These are phyloP conservation scores for Tauraco hartlaubi DNA, from an alignment of 2,797 vertebrate genomes.

Conservation along the genomic window DNA sequence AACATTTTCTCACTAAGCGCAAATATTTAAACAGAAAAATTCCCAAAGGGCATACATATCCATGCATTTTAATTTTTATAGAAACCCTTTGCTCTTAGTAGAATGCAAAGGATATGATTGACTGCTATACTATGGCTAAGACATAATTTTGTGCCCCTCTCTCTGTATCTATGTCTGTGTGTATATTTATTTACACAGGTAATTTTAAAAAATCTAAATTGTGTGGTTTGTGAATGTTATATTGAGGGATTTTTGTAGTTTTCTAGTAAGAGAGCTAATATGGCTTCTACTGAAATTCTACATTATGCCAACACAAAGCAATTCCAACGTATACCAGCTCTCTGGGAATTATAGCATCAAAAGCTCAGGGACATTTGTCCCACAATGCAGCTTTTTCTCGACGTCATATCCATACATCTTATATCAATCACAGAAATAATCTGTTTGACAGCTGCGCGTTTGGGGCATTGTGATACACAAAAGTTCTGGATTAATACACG, in stretches of 20 bases:
- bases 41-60: neutral
- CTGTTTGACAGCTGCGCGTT: slow-evolving; percentile 60
- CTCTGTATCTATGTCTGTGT: neutral
- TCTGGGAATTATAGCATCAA: slow-evolving; percentile 26
- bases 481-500: slow-evolving; percentile 47
- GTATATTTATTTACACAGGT: neutral
- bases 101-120: neutral
- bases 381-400: slow-evolving; percentile 40
- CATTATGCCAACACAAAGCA: neutral
- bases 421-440: slow-evolving; percentile 66
- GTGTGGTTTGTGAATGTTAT: neutral
- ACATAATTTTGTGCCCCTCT: neutral
- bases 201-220: neutral
- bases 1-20: neutral
- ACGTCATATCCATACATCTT: slow-evolving; percentile 55
- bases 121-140: neutral
- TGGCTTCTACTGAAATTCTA: neutral
- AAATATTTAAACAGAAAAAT: slow-evolving; percentile 17
- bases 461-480: slow-evolving; percentile 44
- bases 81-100: neutral
- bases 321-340: neutral
- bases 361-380: slow-evolving; percentile 51
- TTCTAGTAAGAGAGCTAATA: neutral
- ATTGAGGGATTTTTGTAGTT: neutral
- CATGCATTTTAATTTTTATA: neutral